Percentiles rank a stretch among this genome's conserved stretches.
These are phyloP conservation scores for Pelecanoides urinatrix DNA, from an alignment of 2,113 vertebrate genomes.

Conservation along the genomic window DNA sequence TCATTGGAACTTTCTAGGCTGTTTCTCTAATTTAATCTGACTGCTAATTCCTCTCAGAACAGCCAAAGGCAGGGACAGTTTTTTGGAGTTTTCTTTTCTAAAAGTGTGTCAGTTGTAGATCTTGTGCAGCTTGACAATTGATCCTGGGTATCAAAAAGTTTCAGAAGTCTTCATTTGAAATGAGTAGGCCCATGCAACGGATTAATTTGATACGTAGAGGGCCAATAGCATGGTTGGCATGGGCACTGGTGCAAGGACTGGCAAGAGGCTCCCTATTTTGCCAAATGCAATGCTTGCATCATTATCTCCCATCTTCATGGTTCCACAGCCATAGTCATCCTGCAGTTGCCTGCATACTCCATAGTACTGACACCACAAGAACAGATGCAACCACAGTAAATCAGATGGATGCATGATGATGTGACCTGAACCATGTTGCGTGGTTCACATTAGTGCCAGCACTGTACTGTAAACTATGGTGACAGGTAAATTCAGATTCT, in stretches of 20 bases:
- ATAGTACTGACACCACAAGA: not conserved
- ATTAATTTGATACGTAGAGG: rapidly evolving
- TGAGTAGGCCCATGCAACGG: not conserved
- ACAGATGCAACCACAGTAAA: not conserved
- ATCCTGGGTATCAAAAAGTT: not conserved
- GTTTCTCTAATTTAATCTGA: not conserved
- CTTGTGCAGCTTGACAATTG: not conserved
- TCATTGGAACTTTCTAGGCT: not conserved
- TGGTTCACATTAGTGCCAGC: not conserved
- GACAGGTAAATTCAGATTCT: not conserved
- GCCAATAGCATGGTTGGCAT: not conserved
- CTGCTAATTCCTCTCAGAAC: not conserved
- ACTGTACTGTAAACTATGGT: not conserved
- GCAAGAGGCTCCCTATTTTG: not conserved
- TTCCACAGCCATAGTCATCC: not conserved
- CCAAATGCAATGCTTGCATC: not conserved
- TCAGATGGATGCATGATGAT: not conserved
- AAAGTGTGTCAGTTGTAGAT: not conserved
- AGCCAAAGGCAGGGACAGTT: not conserved
- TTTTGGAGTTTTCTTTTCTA: not conserved
- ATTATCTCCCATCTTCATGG: not conserved
- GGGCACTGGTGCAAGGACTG: not conserved
- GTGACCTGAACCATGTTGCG: rapidly evolving
- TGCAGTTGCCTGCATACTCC: not conserved
- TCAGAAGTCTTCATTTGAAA: not conserved